Evolutionary conservation across 1,140 invertebrate species (phyloP).

Genomic region (Micrasema minimum): DNA sequence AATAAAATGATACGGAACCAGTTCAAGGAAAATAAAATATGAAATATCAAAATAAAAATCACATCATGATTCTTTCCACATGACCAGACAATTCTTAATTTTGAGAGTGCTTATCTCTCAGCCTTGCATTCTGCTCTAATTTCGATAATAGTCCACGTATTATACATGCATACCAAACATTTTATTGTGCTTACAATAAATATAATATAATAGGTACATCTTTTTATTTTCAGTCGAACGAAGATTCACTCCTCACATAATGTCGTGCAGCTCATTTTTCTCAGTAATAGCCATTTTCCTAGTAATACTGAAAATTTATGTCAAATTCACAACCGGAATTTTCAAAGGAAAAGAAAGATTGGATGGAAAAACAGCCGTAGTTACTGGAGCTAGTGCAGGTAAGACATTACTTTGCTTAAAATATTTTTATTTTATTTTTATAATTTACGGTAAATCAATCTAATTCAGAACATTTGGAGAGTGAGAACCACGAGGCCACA

Average conservation of each 20-base stretch:
- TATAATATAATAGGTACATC: too few species aligned
- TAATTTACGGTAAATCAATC: background rate
- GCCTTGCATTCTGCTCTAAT: too few species aligned
- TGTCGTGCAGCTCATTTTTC: slow-evolving; percentile 1
- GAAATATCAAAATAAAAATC: too few species aligned
- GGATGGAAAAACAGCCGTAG: slow-evolving; percentile 46
- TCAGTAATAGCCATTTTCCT: slow-evolving; percentile 5
- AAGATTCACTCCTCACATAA: slow-evolving; percentile 2
- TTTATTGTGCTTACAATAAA: too few species aligned
- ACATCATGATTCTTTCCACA: too few species aligned
- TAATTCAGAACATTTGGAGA: too few species aligned
- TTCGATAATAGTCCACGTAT: too few species aligned
- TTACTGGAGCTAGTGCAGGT: slow-evolving; percentile 51
- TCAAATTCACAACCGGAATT: slow-evolving; percentile 43
- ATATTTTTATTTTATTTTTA: background rate
- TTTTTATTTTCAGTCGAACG: slow-evolving; percentile 5
- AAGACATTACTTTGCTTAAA: background rate
- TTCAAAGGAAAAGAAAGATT: slow-evolving; percentile 47
- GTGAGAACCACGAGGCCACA: background rate
- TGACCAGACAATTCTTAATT: too few species aligned
- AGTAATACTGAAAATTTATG: slow-evolving; percentile 34
- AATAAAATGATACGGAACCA: too few species aligned
- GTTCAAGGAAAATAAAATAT: too few species aligned
- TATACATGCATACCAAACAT: too few species aligned
- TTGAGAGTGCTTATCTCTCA: too few species aligned